Conservation (phyloP, 2,797 vertebrate genomes). For the Muraenolepis orangiensis region DNA sequence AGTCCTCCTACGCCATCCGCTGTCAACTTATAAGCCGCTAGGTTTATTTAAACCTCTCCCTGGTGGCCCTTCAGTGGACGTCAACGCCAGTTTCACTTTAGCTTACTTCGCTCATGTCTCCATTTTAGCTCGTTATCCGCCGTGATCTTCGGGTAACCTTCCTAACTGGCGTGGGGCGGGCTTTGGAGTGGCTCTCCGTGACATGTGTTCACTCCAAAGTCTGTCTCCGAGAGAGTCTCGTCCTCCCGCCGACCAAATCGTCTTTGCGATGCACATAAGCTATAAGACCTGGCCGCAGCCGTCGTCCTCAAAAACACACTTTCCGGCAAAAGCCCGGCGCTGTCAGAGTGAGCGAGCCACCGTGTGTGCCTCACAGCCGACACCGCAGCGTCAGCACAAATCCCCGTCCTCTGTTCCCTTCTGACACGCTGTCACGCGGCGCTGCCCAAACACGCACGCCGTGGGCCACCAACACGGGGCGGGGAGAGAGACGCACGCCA, state of each 20-base stretch:
- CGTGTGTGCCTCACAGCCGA: constrained; percentile 3
- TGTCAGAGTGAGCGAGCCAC: not conserved
- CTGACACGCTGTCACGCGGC: not conserved
- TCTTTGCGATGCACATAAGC: not conserved
- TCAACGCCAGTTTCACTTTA: not conserved
- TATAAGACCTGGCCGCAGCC: not conserved
- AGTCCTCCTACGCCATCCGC: not conserved
- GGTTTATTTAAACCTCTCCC: not conserved
- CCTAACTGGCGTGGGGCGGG: not conserved
- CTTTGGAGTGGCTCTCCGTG: not conserved
- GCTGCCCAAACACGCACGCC: not conserved
- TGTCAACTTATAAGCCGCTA: not conserved
- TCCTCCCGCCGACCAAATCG: not conserved
- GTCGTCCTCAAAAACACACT: not conserved
- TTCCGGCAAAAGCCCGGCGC: not conserved
- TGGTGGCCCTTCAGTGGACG: not conserved
- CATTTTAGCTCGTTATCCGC: not conserved
- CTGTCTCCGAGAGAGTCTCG: not conserved
- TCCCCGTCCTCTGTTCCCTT: not conserved
- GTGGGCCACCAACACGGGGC: constrained; percentile 22
- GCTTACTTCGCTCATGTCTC: not conserved
- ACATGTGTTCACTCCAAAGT: not conserved
- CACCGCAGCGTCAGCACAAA: not conserved
- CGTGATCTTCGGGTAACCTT: not conserved
- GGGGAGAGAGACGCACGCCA: not conserved